A percentile compares a stretch with the other conserved stretches of the same genome.
Conservation (phyloP, 2,797 vertebrate species). For the Tarsius wallacei region DNA sequence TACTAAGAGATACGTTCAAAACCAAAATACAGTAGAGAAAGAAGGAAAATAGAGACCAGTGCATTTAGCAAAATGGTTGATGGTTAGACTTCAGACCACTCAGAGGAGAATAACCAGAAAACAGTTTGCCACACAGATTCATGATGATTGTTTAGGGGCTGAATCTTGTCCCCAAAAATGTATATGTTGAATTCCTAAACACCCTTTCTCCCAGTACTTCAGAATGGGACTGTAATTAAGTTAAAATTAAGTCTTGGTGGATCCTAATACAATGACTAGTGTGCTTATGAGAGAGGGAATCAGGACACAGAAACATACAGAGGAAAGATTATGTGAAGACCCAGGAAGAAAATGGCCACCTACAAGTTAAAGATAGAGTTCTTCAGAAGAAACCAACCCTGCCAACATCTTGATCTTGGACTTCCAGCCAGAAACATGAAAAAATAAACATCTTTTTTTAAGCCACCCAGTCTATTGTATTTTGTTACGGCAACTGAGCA, state of each 20-base stretch:
- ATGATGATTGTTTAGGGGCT: background rate
- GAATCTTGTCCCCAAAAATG: background rate
- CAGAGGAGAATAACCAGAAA: background rate
- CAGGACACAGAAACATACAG: background rate
- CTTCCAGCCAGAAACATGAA: background rate
- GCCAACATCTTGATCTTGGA: background rate
- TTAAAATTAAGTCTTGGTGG: background rate
- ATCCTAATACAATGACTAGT: background rate
- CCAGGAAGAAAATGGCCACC: background rate
- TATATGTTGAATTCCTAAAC: background rate
- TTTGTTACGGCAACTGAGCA: background rate
- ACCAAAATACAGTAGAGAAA: background rate
- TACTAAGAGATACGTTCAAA: background rate
- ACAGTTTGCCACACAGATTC: background rate
- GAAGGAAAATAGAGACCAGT: background rate
- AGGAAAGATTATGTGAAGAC: background rate
- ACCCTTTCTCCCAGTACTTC: background rate
- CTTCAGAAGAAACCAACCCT: background rate
- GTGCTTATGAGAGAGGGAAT: background rate
- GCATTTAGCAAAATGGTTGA: background rate
- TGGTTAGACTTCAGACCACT: background rate
- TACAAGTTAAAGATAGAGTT: background rate
- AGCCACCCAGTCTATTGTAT: background rate
- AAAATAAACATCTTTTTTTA: background rate
- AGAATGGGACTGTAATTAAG: background rate